A percentile compares a stretch with the other conserved stretches of the same genome.
These are phyloP conservation scores for Sebastolobus alascanus DNA, from an alignment of 2,797 vertebrate species.

Conservation along the genomic window DNA sequence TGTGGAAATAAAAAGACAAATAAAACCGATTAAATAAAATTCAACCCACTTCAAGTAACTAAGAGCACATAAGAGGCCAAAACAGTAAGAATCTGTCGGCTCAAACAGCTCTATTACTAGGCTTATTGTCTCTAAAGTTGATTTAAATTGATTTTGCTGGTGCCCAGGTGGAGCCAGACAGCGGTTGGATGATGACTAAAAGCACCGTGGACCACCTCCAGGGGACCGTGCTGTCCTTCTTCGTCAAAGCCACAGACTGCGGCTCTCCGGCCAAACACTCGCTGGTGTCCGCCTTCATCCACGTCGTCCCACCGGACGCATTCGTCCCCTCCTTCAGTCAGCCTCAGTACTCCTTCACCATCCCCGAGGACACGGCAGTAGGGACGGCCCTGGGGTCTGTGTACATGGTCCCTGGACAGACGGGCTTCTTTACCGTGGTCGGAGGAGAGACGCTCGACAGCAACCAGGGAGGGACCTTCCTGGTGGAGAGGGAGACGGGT, in stretches of 20 bases:
- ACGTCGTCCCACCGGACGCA: conserved; percentile 93
- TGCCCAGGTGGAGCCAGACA: conserved; percentile 88
- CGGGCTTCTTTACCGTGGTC: conserved; percentile 85
- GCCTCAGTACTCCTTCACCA: conserved; percentile 95
- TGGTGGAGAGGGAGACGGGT: conserved; percentile 92
- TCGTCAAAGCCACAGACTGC: conserved; percentile 94
- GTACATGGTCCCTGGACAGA: conserved; percentile 88
- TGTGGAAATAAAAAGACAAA: not conserved
- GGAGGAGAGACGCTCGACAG: conserved; percentile 92
- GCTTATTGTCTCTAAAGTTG: not conserved
- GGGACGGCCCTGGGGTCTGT: conserved; percentile 93
- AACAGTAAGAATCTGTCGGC: not conserved
- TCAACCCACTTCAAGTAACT: not conserved
- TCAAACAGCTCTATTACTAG: not conserved
- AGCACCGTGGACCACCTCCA: conserved; percentile 92
- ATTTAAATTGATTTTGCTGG: conserved; percentile 10
- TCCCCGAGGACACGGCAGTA: conserved; percentile 91
- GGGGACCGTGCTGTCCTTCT: conserved; percentile 93
- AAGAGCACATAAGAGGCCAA: not conserved
- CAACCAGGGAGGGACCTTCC: conserved; percentile 91
- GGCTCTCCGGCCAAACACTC: conserved; percentile 93
- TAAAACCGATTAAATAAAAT: not conserved
- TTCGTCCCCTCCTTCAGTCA: conserved; percentile 94
- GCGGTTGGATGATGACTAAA: conserved; percentile 94
- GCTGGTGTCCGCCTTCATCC: conserved; percentile 92